These are phyloP conservation scores for Itoplectis maculator DNA, from an alignment of 2,888 invertebrate genomes.

Conservation along the genomic window DNA sequence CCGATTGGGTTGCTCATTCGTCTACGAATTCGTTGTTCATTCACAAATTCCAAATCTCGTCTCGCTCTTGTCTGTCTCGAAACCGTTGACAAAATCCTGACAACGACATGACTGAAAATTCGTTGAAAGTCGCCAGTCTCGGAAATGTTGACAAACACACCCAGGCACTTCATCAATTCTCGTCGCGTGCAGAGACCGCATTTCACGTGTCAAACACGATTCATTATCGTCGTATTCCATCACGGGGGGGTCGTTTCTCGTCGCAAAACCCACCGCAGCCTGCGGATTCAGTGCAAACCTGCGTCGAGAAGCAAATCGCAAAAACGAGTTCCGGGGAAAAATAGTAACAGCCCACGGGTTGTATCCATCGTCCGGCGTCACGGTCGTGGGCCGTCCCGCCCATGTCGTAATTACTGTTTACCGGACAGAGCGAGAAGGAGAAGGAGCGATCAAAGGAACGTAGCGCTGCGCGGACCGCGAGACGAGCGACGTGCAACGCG, in stretches of 20 bases:
- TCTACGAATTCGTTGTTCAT: background rate
- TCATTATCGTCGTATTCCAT: too few species aligned
- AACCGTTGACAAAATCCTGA: too few species aligned
- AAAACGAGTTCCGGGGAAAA: background rate
- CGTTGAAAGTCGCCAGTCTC: too few species aligned
- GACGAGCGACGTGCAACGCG: constrained; percentile 45
- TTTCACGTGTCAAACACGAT: too few species aligned
- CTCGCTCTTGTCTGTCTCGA: background rate
- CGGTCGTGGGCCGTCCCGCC: constrained; percentile 56
- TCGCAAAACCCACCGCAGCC: too few species aligned
- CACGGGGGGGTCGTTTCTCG: too few species aligned
- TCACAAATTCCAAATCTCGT: background rate
- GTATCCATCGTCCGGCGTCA: constrained; percentile 53
- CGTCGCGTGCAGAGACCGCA: too few species aligned
- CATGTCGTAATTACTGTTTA: constrained; percentile 67
- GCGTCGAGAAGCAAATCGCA: background rate
- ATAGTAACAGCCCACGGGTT: constrained; percentile 23
- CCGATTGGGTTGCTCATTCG: too few species aligned
- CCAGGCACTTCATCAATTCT: too few species aligned
- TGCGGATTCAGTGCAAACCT: background rate
- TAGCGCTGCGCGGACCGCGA: constrained; percentile 44
- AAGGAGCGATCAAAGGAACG: constrained; percentile 31
- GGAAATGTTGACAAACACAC: too few species aligned
- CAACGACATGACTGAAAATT: background rate
- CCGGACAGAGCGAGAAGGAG: constrained; percentile 32